A percentile compares a stretch with the other conserved stretches of the same genome.
phyloP scores from a whole-genome alignment of 2,113 vertebrate species.

The Python bivittatus region DNA sequence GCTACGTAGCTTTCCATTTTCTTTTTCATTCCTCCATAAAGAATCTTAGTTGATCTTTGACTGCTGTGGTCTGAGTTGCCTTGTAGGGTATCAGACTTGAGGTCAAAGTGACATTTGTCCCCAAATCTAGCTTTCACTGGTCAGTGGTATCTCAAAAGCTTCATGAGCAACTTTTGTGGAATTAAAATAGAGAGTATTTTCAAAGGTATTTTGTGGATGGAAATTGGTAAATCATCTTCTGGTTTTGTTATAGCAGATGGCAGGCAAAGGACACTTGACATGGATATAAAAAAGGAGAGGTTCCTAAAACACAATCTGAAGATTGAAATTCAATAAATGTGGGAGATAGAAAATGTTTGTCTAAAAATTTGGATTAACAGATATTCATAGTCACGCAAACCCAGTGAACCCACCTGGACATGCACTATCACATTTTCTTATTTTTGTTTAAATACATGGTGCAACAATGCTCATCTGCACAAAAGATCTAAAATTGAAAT shows the following conservation, averaged over 20 bases:
- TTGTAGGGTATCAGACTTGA: no score
- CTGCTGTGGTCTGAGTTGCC: no score
- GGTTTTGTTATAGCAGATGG: background rate
- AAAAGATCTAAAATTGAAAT: constrained; percentile 22
- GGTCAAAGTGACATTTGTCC: background rate
- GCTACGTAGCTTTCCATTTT: constrained; percentile 20
- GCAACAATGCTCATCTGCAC: constrained; percentile 43
- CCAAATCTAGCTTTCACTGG: background rate
- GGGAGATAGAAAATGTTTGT: background rate
- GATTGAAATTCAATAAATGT: background rate
- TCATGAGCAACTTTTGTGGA: background rate
- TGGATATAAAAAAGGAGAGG: background rate
- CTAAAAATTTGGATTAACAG: background rate
- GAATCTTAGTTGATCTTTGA: background rate
- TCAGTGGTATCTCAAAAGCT: background rate
- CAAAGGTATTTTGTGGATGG: background rate
- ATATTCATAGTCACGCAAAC: background rate
- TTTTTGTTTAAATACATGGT: constrained; percentile 47
- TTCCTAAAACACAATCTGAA: background rate
- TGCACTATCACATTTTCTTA: constrained; percentile 54
- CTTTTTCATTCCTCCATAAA: background rate
- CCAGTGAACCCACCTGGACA: constrained; percentile 34
- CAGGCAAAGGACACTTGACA: background rate
- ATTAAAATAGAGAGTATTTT: background rate
- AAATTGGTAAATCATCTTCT: background rate